Evolutionary conservation across 2,797 vertebrate genomes (phyloP), one percentile per base, ranked within the genome.

Genomic region (Rhynchotus rufescens): DNA sequence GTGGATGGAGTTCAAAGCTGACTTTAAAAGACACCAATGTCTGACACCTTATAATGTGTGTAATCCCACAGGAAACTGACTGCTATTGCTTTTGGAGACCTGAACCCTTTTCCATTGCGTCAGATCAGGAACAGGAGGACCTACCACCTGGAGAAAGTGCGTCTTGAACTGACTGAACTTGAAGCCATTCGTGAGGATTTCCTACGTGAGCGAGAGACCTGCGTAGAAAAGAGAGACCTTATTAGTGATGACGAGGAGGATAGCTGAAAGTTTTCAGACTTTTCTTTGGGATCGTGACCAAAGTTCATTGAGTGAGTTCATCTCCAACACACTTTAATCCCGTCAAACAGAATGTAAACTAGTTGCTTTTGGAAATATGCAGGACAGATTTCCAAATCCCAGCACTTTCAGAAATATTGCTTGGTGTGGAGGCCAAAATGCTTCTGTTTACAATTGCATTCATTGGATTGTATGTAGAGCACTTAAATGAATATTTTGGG

Each of bases 231-330:
- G 12, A 97, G 99, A 15, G 98, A 98, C 92, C 98, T 99, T 42
- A 98, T 98, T 94, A 99, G 99, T 8, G 99, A 99, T 3, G 99
- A 99, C 25, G 99, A 99, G 51, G 99, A 99, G 94, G 99, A 99
- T 59, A 98, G 97, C 89, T 98, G 97, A 98, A 84, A 34, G 38
- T 52, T 56, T 9, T 73, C 60, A 12, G 62, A 78, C 65, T 86
- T 74, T 68, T 69, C 78, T 69, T 67, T 83, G 84, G 84, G 65
- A 42, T 80, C 8, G 0, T 84, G 80, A 84, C 95, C 97, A 93
- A 94, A 96, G 77, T 12, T 15, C 65, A 28, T 47, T 61, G 38
- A 45, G 88, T 64, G 85, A 91, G 66, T 36, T 49, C 59, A 71
- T 61, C 32, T 80, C 76, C 68, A 61, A 56, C 81, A 62, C 5